Conservation (phyloP, 2,113 vertebrate genomes). For the Chrysochloris asiatica region DNA sequence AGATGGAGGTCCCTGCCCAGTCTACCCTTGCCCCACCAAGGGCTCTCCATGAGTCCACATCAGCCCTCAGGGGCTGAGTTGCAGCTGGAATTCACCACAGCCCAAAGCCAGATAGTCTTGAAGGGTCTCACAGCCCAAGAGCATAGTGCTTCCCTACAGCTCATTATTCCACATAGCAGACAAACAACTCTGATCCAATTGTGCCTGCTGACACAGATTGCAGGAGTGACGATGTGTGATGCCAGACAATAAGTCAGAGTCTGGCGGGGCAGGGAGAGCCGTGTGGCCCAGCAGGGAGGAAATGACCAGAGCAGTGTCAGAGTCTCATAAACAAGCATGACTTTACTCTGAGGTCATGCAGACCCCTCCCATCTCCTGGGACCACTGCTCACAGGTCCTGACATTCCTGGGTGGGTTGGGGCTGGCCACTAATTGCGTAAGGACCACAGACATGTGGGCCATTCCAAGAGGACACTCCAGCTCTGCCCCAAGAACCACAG, state of each 20-base stretch:
- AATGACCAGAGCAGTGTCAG: constrained; percentile 30
- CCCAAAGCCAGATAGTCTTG: neutral
- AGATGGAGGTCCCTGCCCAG: neutral
- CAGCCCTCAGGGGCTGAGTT: neutral
- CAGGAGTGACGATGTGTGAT: neutral
- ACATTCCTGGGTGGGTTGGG: neutral
- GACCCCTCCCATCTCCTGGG: constrained; percentile 71
- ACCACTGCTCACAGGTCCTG: neutral
- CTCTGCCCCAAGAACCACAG: neutral
- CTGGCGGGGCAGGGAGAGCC: neutral
- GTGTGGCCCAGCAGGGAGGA: constrained; percentile 46
- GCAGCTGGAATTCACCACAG: neutral
- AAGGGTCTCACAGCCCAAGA: neutral
- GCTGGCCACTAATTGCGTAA: neutral
- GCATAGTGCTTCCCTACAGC: neutral
- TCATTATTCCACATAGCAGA: constrained; percentile 8
- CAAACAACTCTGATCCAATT: constrained; percentile 49
- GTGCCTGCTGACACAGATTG: neutral
- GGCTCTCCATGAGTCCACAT: neutral
- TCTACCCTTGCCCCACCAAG: neutral
- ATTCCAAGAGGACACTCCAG: neutral
- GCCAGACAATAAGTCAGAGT: constrained; percentile 45
- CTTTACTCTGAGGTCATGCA: constrained; percentile 73
- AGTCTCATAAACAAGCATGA: constrained; percentile 69
- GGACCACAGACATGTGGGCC: neutral